Percentiles rank a stretch among this genome's conserved stretches.
These are phyloP conservation scores for Salminus brasiliensis DNA, from an alignment of 2,113 vertebrate species.

Conservation along the genomic window DNA sequence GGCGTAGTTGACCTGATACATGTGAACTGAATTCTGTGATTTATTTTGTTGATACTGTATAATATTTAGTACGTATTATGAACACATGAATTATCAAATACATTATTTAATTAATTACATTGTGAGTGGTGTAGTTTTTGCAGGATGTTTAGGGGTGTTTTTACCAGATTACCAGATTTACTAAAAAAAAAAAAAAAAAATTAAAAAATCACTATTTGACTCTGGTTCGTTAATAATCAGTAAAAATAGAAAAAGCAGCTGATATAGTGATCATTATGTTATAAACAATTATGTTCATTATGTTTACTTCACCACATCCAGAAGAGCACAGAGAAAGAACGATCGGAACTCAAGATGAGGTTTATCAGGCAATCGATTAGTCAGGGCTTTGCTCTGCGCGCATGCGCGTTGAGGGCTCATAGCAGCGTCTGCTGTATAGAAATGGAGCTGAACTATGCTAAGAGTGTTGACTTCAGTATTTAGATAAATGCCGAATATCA, in stretches of 20 bases:
- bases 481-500: background rate
- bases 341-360: too few species aligned
- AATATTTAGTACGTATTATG: background rate
- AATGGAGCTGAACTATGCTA: background rate
- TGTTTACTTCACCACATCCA: too few species aligned
- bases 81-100: background rate
- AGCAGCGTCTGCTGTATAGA: background rate
- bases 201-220: background rate
- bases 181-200: too few species aligned
- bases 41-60: background rate
- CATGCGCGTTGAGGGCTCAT: background rate
- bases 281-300: too few species aligned
- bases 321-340: too few species aligned
- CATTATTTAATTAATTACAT: background rate
- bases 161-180: too few species aligned
- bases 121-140: background rate
- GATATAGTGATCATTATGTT: too few species aligned
- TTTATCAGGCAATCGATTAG: constrained; percentile 53
- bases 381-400: constrained; percentile 44
- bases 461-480: background rate
- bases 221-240: too few species aligned
- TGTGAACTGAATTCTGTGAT: background rate
- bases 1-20: too few species aligned
- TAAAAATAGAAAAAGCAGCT: too few species aligned
- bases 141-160: too few species aligned